Base-by-base conservation (phyloP, 2,113 vertebrate genomes). In the Barnardius zonarius region DNA sequence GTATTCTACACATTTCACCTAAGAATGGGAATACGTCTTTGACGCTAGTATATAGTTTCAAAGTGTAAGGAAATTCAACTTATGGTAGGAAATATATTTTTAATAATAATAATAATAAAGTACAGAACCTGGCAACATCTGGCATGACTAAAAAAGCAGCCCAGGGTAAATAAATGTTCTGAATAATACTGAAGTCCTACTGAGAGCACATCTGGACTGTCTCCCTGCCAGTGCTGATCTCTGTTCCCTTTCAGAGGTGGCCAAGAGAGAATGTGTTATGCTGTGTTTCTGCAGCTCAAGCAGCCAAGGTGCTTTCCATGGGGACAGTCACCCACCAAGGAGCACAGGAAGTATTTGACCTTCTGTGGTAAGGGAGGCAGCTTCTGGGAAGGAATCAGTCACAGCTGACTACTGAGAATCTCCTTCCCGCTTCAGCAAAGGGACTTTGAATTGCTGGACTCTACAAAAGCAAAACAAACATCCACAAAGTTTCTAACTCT, bases 281-380 rank as follows among this genome's bases (percentile, higher is more conserved):
- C 43, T 57, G 37, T 5, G 2, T 68, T 92, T 69, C 49, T 73
- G 63, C 73, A 76, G 66, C 44, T 74, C 33, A 28, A 49, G 41
- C 54, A 39, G 64, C 41, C 1, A 3, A 59, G 61, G 33, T 63
- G 43, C 48, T 55, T n/a, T 77, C 64, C 51, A 13, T 13, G 4
- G 51, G 41, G 51, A 44, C 1, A 2, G 46, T 28, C 35, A 15
- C 6, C 27, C n/a, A 35, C 5, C 0, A 1, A 41, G 15, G 11
- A 62, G 28, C 48, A 41, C 24, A 17, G 48, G n/a, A 55, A 30
- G 6, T 49, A 18, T 4, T 49, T 35, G 10, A n/a, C 14, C 22
- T 62, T 31, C 31, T 41, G 43, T 11, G 1, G 30, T 2, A 37
- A 13, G 23, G 44, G 33, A 90, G 23, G 57, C 33, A 75, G 15